Base-by-base conservation (phyloP, 2,113 vertebrate species). In the Chlamydotis undulata region DNA sequence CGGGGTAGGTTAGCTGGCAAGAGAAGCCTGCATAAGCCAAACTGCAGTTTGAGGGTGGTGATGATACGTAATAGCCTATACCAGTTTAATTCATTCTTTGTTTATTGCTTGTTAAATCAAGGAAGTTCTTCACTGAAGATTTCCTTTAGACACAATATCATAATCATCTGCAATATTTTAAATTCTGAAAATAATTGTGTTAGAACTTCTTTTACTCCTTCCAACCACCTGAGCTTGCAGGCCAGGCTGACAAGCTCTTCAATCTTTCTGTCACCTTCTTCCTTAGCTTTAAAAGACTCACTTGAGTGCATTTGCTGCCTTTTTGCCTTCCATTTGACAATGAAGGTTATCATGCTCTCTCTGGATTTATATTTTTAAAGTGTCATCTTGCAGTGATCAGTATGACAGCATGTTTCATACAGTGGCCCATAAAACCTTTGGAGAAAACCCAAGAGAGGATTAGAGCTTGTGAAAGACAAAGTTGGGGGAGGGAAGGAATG, bases 251-350 rank as follows among this genome's bases (percentile, higher is more conserved):
- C 65, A 93, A 91, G 29, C n/a, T 67, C 56, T 96, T 84, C 89
- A 76, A 55, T 95, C 70, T 88, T 87, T 56, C 45, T 78, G 61
- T 87, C 63, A 87, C 85, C 61, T 83, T 91, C 10, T 2, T 74
- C 43, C 26, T 56, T 68, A 70, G 43, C 55, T 93, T 92, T 70
- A 52, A 87, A 95, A 92, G 87, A 57, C 33, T 76, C 55, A 85
- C 60, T 69, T 80, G 68, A 92, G 77, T 81, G 22, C 45, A 59
- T 59, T 89, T 76, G 16, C 78, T 8, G 9, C 61, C 29, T 93
- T 94, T 97, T 81, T 94, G 25, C 65, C 80, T 94, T 87, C 53
- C n/a, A 29, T 89, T 95, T 96, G 87, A 97, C 87, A 88, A 76
- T 49, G 55, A 95, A 96, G 83, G 85, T 88, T 93, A 88, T 92